Conservation (phyloP, 2,888 invertebrate genomes). For the Linyphia triangularis region DNA sequence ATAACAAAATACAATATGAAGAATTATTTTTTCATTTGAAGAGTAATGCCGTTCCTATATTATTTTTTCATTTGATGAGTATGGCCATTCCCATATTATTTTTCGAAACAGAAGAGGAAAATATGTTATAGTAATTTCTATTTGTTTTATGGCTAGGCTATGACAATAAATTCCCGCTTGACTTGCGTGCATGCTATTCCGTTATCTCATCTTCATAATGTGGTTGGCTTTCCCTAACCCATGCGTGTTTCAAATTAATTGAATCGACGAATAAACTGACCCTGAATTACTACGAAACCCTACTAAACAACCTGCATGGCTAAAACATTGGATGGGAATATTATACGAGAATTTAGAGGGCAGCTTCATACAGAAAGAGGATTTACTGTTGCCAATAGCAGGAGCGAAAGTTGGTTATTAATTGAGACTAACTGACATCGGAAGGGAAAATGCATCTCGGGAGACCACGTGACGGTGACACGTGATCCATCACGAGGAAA, state of each 20-base stretch:
- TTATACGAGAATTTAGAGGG: neutral
- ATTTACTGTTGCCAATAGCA: conserved; percentile 31
- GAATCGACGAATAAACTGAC: neutral
- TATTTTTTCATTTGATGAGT: too few relatives aligned
- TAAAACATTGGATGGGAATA: too few relatives aligned
- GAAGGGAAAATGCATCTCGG: neutral
- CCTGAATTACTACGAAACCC: neutral
- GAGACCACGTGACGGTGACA: conserved; percentile 17
- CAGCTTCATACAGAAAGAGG: neutral
- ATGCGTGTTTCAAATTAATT: conserved; percentile 1
- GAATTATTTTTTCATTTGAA: too few relatives aligned
- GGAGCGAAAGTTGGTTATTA: conserved; percentile 29
- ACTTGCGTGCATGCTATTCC: neutral
- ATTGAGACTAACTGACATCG: conserved; percentile 27
- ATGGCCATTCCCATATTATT: too few relatives aligned
- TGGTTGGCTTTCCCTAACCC: neutral
- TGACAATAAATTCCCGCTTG: neutral
- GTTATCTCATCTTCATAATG: neutral
- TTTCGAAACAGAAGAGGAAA: too few relatives aligned
- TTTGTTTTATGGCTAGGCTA: neutral
- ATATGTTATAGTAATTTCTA: too few relatives aligned
- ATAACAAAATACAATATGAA: too few relatives aligned
- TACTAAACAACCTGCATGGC: neutral
- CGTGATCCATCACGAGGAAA: conserved; percentile 8
- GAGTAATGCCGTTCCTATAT: too few relatives aligned